Evolutionary conservation across 2,113 vertebrate genomes (phyloP).

Genomic region (Gorsachius goisagi): DNA sequence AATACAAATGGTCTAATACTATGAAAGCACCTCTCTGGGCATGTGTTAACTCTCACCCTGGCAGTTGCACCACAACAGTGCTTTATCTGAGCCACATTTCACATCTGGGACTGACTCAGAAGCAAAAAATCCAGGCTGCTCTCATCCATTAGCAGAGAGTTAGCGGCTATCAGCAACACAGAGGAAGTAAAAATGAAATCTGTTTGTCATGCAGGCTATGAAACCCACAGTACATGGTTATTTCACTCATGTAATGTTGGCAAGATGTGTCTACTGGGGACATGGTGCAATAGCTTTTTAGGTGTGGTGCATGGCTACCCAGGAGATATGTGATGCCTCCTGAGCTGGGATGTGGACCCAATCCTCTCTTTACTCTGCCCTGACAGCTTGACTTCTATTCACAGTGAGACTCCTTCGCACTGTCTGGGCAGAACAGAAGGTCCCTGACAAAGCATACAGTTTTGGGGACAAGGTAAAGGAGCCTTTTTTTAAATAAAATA

Average conservation of each 20-base stretch:
- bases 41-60: neutral
- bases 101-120: neutral
- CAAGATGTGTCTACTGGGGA: neutral
- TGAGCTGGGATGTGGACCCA: neutral
- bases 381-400: neutral
- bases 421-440: neutral
- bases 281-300: neutral
- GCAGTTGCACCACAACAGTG: neutral
- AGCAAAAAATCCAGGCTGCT: neutral
- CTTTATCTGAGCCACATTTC: neutral
- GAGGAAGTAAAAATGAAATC: neutral
- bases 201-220: neutral
- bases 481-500: neutral
- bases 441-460: neutral
- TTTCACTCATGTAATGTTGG: accelerated
- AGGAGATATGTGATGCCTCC: neutral
- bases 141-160: neutral
- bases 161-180: neutral
- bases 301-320: neutral
- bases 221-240: neutral
- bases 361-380: neutral
- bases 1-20: neutral
- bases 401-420: neutral
- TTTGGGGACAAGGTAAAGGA: neutral
- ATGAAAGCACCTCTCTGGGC: neutral